Conservation (phyloP, 1,140 invertebrate species). For the Papilio polytes region DNA sequence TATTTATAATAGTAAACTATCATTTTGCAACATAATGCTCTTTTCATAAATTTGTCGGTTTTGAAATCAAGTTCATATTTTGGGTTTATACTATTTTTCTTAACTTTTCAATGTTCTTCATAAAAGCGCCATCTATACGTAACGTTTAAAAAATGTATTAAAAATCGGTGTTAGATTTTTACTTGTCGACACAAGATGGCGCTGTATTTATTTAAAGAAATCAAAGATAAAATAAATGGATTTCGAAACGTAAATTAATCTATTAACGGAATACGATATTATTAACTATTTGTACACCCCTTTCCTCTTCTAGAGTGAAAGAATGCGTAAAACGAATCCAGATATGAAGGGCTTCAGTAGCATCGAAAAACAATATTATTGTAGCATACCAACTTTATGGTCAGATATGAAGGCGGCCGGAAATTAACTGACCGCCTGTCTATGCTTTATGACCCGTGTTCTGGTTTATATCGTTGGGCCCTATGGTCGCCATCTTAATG, state of each 20-base stretch:
- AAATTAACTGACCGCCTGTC: conserved; percentile 24
- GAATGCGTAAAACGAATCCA: neutral
- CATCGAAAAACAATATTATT: neutral
- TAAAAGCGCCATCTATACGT: neutral
- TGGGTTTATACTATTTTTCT: neutral
- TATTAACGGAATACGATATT: no score
- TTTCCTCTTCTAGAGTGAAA: neutral
- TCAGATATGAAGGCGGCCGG: conserved; percentile 20
- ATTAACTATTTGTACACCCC: neutral
- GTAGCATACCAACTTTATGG: neutral
- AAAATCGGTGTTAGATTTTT: neutral
- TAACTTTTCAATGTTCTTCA: neutral
- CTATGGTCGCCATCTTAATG: conserved; percentile 5
- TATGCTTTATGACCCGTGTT: neutral
- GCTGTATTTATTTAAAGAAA: neutral
- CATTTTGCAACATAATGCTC: neutral
- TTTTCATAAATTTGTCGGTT: neutral
- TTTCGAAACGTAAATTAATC: no score
- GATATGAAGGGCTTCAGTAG: neutral
- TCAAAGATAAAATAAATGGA: no score
- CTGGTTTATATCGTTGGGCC: neutral
- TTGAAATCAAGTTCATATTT: no score
- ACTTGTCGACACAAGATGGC: neutral
- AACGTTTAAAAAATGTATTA: neutral
- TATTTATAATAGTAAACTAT: no score